Evolutionary conservation across 53 echinoderm and acorn worm species (phyloP).

Genomic region (Echinarachnius parma): DNA sequence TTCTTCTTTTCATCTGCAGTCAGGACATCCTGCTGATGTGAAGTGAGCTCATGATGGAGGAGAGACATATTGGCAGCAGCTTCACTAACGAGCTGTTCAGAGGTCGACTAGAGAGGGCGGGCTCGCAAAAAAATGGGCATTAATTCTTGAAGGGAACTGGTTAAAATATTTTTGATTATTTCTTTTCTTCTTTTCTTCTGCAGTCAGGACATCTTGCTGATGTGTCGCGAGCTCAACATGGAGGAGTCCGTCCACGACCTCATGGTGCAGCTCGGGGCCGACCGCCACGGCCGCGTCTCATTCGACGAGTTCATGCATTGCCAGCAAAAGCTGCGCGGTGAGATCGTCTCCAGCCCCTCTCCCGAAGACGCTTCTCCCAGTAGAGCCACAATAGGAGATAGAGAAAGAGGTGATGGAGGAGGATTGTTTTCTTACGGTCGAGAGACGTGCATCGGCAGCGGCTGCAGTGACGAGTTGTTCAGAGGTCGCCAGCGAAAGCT

Average conservation of each 20-base stretch:
- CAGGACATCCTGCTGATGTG: slow-evolving; percentile 74
- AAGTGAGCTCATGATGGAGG: slow-evolving; percentile 80
- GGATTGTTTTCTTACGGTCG: too few relatives aligned
- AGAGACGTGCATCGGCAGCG: too few relatives aligned
- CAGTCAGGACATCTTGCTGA: slow-evolving; percentile 72
- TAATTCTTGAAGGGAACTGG: slow-evolving; percentile 62
- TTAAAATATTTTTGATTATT: too few relatives aligned
- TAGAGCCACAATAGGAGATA: slow-evolving; percentile 36
- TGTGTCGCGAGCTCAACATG: slow-evolving; percentile 82
- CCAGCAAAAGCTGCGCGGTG: slow-evolving; percentile 65
- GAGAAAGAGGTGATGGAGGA: too few relatives aligned
- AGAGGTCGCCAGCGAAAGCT: too few relatives aligned
- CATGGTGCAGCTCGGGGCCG: slow-evolving; percentile 82
- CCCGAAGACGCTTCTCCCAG: too few relatives aligned
- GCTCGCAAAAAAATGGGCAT: slow-evolving; percentile 64
- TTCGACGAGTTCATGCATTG: slow-evolving; percentile 70
- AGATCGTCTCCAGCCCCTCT: slow-evolving; percentile 64
- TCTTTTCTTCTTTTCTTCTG: background rate
- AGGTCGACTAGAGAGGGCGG: slow-evolving; percentile 35
- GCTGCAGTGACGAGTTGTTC: too few relatives aligned
- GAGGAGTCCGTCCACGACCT: slow-evolving; percentile 72
- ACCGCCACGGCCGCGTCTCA: slow-evolving; percentile 74
- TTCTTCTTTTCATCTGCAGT: slow-evolving; percentile 38
- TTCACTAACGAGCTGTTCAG: slow-evolving; percentile 10
- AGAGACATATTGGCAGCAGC: slow-evolving; percentile 7